Conservation (phyloP, 2,797 vertebrate genomes). For the Macrochelys suwanniensis region DNA sequence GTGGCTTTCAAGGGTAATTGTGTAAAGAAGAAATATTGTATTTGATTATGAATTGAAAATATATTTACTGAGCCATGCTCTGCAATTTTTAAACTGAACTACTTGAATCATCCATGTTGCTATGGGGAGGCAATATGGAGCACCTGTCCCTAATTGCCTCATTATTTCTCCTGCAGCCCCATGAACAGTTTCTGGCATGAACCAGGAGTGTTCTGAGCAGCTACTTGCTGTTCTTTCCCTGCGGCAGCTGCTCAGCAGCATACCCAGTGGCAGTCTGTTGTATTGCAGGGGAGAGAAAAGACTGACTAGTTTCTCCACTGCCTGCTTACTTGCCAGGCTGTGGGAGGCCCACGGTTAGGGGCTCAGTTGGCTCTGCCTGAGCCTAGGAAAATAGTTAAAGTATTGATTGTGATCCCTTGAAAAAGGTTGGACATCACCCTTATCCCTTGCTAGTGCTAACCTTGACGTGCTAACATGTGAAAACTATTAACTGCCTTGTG, state of each 20-base stretch:
- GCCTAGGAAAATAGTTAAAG: neutral
- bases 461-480: neutral
- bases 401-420: neutral
- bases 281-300: neutral
- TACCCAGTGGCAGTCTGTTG: neutral
- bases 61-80: neutral
- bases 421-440: neutral
- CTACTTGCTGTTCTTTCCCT: neutral
- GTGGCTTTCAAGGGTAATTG: neutral
- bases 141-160: neutral
- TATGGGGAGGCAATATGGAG: accelerated
- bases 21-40: neutral
- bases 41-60: neutral
- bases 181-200: accelerated
- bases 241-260: neutral
- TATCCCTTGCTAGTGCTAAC: neutral
- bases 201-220: neutral
- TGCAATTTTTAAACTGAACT: neutral
- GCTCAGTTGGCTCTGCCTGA: neutral
- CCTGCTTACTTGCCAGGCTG: neutral
- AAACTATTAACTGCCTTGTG: neutral
- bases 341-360: neutral
- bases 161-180: neutral
- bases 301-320: neutral
- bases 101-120: neutral